phyloP scores from a whole-genome alignment of 23 tunicate species.

The Pegea sp. region DNA sequence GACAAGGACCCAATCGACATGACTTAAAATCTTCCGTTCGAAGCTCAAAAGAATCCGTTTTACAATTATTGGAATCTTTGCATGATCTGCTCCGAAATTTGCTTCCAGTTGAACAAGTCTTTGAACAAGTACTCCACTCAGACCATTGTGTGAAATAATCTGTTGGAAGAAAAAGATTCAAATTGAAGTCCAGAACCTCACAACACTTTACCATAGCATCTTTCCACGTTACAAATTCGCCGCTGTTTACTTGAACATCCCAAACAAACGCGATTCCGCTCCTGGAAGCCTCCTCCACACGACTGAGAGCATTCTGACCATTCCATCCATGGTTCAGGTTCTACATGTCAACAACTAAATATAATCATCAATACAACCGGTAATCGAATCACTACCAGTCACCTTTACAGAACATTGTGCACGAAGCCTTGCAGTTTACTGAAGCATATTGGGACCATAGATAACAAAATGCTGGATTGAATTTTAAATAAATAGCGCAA shows the following conservation, averaged over 20 bases:
- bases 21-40: no score
- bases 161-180: background rate
- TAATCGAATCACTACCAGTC: no score
- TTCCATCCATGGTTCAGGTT: background rate
- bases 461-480: background rate
- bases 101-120: no score
- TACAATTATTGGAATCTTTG: no score
- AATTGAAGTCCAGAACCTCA: background rate
- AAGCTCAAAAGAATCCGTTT: no score
- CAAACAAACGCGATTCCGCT: background rate
- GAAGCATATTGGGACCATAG: background rate
- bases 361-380: no score
- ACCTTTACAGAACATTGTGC: conserved; percentile 8
- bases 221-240: conserved; percentile 1
- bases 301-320: conserved; percentile 1
- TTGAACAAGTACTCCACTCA: conserved; percentile 8
- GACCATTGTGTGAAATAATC: conserved; percentile 9
- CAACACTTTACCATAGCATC: conserved; percentile 1
- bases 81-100: no score
- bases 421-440: conserved; percentile 2
- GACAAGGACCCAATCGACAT: no score
- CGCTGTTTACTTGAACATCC: background rate
- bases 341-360: no score
- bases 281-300: conserved; percentile 5
- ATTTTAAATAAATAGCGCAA: background rate